Conservation (phyloP, 2,888 invertebrate species). For the Diachrysia chrysitis region DNA sequence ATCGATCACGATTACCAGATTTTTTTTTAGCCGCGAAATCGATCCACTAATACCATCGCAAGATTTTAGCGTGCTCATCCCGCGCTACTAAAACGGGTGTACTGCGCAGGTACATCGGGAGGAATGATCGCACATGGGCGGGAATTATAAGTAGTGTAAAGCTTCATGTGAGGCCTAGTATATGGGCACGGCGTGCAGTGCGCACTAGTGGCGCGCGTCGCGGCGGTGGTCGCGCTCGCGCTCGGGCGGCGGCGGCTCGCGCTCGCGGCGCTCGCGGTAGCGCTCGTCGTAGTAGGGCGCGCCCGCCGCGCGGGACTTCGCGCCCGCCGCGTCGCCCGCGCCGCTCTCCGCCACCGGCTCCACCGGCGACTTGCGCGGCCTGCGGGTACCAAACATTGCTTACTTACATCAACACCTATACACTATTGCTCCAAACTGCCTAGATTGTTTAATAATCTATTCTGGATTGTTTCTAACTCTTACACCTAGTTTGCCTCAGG, state of each 20-base stretch:
- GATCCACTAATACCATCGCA: no score
- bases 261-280: conserved; percentile 92
- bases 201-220: conserved; percentile 62
- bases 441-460: no score
- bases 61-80: no score
- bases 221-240: conserved; percentile 85
- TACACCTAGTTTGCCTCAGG: no score
- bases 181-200: background rate
- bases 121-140: background rate
- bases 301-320: conserved; percentile 88
- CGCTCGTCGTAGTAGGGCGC: conserved; percentile 96
- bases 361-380: conserved; percentile 90
- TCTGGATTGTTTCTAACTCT: no score
- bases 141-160: background rate
- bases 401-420: background rate
- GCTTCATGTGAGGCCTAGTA: background rate
- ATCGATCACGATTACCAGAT: no score
- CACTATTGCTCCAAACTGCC: no score
- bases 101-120: no score
- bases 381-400: conserved; percentile 54
- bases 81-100: no score
- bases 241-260: conserved; percentile 89
- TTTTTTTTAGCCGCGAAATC: no score
- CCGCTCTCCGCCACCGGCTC: conserved; percentile 87
- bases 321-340: conserved; percentile 79